These are phyloP conservation scores for Lophotis ruficrista DNA, from an alignment of 2,113 vertebrate species.

Conservation along the genomic window DNA sequence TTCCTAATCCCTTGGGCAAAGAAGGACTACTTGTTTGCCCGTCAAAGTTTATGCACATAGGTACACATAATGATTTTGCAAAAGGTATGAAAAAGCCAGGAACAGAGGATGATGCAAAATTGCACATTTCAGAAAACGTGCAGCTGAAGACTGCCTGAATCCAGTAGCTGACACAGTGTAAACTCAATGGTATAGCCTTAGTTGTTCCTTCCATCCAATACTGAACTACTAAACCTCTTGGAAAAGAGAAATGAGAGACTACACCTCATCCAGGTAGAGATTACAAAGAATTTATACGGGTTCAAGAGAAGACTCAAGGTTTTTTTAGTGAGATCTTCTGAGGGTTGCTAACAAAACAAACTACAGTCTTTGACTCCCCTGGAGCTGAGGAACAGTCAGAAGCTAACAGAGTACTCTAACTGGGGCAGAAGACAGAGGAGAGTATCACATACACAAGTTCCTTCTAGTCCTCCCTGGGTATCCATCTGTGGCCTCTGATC, in stretches of 20 bases:
- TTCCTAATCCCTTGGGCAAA: neutral
- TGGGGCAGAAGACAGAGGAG: neutral
- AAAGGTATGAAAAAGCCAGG: neutral
- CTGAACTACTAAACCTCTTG: neutral
- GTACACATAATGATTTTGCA: neutral
- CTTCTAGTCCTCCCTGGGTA: neutral
- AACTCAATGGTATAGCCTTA: neutral
- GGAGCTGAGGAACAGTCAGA: neutral
- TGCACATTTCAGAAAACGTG: neutral
- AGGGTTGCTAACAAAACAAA: neutral
- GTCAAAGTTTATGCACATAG: neutral
- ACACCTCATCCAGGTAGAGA: neutral
- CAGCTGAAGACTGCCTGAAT: neutral
- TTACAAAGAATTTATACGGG: neutral
- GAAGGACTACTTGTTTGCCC: neutral
- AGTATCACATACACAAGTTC: neutral
- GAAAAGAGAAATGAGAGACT: conserved; percentile 11
- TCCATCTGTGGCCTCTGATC: neutral
- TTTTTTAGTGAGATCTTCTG: neutral
- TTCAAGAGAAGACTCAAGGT: neutral
- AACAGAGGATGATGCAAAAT: neutral
- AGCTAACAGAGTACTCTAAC: neutral
- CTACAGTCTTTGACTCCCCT: neutral
- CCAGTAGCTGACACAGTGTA: neutral
- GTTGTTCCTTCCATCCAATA: neutral